These are phyloP conservation scores for Meleagris gallopavo DNA, from an alignment of 2,113 vertebrate genomes.

Conservation along the genomic window DNA sequence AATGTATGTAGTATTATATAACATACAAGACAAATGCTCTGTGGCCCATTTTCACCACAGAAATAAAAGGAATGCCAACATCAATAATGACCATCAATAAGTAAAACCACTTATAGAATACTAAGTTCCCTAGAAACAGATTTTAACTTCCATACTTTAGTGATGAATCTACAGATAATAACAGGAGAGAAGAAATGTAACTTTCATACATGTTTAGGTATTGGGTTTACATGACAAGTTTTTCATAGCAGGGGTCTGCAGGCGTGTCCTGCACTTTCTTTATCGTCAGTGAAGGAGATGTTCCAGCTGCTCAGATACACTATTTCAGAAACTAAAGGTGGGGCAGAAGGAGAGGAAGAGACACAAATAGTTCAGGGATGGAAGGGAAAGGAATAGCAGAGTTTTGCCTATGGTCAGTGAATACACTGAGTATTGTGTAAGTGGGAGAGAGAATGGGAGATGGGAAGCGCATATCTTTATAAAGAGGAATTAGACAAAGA, in stretches of 20 bases:
- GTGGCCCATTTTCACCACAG: slow-evolving; percentile 22
- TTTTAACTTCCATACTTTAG: slow-evolving; percentile 38
- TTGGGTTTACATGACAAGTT: not conserved
- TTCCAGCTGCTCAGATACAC: not conserved
- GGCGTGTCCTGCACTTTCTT: not conserved
- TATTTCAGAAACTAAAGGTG: not conserved
- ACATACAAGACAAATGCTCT: not conserved
- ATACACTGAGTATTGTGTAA: not conserved
- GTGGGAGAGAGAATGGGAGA: not conserved
- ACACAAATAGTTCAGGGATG: not conserved
- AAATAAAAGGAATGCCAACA: slow-evolving; percentile 42
- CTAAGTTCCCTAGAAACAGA: slow-evolving; percentile 64
- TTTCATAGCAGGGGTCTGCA: not conserved
- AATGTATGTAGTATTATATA: not conserved
- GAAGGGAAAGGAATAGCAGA: not conserved
- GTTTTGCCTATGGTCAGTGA: not conserved
- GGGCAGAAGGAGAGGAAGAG: not conserved
- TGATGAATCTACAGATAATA: slow-evolving; percentile 22
- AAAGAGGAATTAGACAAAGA: not conserved
- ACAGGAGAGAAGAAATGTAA: not conserved
- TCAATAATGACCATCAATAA: slow-evolving; percentile 3
- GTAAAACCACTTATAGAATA: slow-evolving; percentile 24
- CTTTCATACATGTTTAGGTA: not conserved
- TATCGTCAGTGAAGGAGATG: not conserved
- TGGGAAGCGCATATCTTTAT: not conserved